phyloP scores from a whole-genome alignment of 2,888 invertebrate species.

The Hermaeophaga mercurialis region DNA sequence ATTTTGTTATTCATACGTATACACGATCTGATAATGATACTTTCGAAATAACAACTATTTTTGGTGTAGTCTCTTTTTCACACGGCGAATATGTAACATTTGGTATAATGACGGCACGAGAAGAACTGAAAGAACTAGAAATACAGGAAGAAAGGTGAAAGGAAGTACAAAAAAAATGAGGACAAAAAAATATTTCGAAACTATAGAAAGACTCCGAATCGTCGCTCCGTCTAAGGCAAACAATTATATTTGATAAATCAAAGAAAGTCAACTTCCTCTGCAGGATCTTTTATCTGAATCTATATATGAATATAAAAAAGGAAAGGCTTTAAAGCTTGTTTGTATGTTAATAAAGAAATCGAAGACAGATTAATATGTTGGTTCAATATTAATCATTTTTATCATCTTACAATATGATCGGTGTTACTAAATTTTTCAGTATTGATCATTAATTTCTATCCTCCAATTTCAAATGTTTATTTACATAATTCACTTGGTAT shows the following conservation, averaged over 20 bases:
- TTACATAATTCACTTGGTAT: too few species aligned
- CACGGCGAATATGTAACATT: slow-evolving; percentile 15
- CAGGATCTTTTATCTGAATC: not conserved
- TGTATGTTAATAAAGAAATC: not conserved
- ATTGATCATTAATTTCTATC: too few species aligned
- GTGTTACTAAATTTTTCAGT: too few species aligned
- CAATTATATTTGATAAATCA: not conserved
- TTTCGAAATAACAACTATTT: slow-evolving; percentile 29
- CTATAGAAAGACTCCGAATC: not conserved
- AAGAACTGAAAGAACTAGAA: not conserved
- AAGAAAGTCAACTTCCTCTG: not conserved
- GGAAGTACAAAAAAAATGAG: not conserved
- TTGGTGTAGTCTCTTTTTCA: slow-evolving; percentile 18
- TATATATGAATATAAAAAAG: not conserved
- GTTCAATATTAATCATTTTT: too few species aligned
- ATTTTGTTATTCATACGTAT: slow-evolving; percentile 32
- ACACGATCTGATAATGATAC: slow-evolving; percentile 27
- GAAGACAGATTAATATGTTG: not conserved
- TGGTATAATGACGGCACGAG: not conserved
- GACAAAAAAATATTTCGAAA: not conserved
- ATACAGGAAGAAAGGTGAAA: slow-evolving; percentile 1
- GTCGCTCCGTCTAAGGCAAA: not conserved
- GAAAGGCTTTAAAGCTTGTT: not conserved
- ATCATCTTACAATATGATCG: too few species aligned
- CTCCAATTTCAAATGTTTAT: too few species aligned